Evolutionary conservation across 37 sponge, comb jelly and placozoan species (phyloP).

Genomic region (Chondrosia reniformis): DNA sequence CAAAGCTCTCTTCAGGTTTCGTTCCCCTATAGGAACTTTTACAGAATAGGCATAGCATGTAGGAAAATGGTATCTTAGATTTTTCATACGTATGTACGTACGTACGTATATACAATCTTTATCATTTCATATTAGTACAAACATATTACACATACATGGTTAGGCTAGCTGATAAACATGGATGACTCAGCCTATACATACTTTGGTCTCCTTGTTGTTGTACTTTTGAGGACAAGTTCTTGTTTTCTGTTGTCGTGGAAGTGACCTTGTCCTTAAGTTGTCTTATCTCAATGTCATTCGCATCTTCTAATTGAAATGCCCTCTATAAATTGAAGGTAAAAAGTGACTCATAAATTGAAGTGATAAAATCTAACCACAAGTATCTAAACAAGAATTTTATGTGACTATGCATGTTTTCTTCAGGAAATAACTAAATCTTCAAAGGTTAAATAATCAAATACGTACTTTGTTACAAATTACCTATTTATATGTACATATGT

Average conservation of each 20-base stretch:
- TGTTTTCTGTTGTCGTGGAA: neutral
- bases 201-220: slow-evolving; percentile 17
- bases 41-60: too few relatives aligned
- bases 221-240: neutral
- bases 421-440: too few relatives aligned
- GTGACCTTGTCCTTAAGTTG: neutral
- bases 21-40: too few relatives aligned
- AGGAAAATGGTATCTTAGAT: neutral
- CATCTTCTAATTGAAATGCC: slow-evolving; percentile 5
- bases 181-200: neutral
- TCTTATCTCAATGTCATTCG: slow-evolving; percentile 11
- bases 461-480: neutral
- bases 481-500: neutral
- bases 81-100: slow-evolving; percentile 8
- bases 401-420: too few relatives aligned
- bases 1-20: too few relatives aligned
- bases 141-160: too few relatives aligned
- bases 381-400: too few relatives aligned
- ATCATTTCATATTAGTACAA: neutral
- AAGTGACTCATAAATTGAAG: too few relatives aligned
- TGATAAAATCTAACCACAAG: too few relatives aligned
- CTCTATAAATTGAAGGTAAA: neutral
- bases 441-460: neutral
- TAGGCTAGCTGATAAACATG: too few relatives aligned
- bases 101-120: neutral